Conservation (phyloP, 2,113 vertebrate genomes). For the Columba janthina region DNA sequence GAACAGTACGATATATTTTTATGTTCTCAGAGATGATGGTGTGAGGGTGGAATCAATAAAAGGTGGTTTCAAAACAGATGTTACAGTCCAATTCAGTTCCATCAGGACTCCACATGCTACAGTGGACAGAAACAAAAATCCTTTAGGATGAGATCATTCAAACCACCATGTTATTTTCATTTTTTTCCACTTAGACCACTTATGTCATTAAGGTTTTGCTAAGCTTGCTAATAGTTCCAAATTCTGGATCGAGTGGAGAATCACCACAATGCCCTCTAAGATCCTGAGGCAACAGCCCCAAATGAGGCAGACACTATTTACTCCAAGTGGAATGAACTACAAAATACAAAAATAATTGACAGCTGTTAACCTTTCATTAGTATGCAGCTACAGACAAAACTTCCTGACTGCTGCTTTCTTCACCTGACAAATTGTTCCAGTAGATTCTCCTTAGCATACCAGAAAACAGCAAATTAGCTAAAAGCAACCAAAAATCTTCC, state of each 20-base stretch:
- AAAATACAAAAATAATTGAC: background rate
- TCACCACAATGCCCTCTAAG: background rate
- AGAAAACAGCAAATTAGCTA: background rate
- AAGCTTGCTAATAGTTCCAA: background rate
- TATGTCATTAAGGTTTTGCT: background rate
- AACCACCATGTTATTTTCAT: background rate
- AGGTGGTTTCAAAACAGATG: background rate
- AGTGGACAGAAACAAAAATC: background rate
- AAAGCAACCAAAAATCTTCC: background rate
- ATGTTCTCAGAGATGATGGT: background rate
- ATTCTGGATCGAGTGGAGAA: background rate
- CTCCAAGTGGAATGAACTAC: background rate
- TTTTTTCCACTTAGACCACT: background rate
- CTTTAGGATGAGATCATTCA: background rate
- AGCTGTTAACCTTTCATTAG: background rate
- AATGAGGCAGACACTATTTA: background rate
- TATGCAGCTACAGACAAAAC: background rate
- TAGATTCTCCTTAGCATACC: background rate
- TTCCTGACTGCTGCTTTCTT: background rate
- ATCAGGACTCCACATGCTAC: background rate
- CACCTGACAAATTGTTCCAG: background rate
- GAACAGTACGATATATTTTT: background rate
- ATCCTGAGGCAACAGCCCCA: background rate
- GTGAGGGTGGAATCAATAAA: background rate
- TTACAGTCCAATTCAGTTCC: background rate